Base-by-base conservation (phyloP, 2,888 invertebrate species). In the Andrena bicolor region DNA sequence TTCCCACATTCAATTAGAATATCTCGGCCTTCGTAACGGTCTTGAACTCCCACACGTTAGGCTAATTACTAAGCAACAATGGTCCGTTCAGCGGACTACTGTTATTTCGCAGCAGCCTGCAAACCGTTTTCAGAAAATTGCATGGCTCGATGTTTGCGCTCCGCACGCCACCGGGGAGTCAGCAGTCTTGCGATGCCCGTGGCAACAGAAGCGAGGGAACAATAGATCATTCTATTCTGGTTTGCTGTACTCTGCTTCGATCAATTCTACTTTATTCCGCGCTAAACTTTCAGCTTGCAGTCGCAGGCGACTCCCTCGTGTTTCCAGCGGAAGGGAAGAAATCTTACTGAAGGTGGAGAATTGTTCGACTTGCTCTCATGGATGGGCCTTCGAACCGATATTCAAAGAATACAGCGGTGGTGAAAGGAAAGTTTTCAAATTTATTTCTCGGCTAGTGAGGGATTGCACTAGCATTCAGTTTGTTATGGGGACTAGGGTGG, bases 21-120 rank as follows among this genome's bases (percentile, higher is more conserved):
- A 80, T 77, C 77, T 77, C 80, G 71, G 66, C 76, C 77, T 71
- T 71, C 71, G 61, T 80, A 80, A 80, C 80, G 80, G 80, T 80
- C 77, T 77, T 77, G 61, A 77, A 80, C 77, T 80, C 80, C 71
- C 77, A 68, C 77, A 71, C 80, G 28, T 77, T 48, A 61, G 60
- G 48, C 32, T 72, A 80, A 77, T 80, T 80, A 53, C 53, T 53
- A 66, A 71, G 23, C 77, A 80, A 80, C 77, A 80, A 80, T 77
- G 30, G 71, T 5, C 51, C 49, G 58, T 61, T 48, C 49, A n/a
- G 32, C 26, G 35, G 61, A 60, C 64, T 80, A 77, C 80, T 77
- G 80, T 77, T 80, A 80, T 77, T 80, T 66, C 35, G 26, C 53
- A 72, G 76, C 65, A 65, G 28, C 60, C n/a, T 23, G 68, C 20